Evolutionary conservation across 2,797 vertebrate species (phyloP).

Genomic region (Hypotaenidia philippensis): DNA sequence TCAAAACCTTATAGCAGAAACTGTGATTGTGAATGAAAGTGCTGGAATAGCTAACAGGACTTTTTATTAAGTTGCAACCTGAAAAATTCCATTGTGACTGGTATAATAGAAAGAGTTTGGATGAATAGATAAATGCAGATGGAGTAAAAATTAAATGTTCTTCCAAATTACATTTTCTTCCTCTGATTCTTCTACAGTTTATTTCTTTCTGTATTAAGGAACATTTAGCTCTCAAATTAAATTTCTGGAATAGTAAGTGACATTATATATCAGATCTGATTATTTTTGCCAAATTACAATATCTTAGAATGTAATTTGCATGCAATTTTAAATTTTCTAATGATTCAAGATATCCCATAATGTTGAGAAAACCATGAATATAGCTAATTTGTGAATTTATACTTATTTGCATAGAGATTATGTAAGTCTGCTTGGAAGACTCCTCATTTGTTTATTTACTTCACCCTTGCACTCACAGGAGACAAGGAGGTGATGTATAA

Average conservation of each 20-base stretch:
- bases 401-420: neutral
- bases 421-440: neutral
- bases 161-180: slow-evolving; percentile 8
- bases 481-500: neutral
- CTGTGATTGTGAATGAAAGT: neutral
- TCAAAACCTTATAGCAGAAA: neutral
- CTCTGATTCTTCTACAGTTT: neutral
- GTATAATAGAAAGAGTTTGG: neutral
- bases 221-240: neutral
- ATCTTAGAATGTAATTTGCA: neutral
- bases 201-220: neutral
- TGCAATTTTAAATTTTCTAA: neutral
- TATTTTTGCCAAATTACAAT: neutral
- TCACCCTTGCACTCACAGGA: neutral
- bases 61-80: neutral
- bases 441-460: neutral
- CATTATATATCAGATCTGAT: neutral
- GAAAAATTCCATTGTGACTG: neutral
- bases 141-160: neutral
- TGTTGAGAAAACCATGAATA: neutral
- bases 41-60: neutral
- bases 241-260: neutral
- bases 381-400: neutral
- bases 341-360: neutral
- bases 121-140: neutral